A percentile compares a stretch with the other conserved stretches of the same genome.
Conservation (phyloP, 2,888 invertebrate genomes). For the Rotaria socialis region DNA sequence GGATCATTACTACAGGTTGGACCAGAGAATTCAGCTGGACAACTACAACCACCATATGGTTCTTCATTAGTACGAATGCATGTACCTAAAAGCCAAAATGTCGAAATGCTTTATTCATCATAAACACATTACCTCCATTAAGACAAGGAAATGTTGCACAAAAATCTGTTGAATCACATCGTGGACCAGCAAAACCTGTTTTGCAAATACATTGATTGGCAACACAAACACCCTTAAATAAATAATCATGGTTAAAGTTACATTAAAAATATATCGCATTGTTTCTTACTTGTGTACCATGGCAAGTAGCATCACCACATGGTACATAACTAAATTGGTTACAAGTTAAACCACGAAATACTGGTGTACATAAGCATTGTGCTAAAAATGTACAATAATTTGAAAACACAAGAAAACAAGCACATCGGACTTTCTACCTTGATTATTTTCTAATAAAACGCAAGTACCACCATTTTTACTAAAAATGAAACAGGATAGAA, state of each 20-base stretch:
- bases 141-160: neutral
- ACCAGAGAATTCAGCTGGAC: neutral
- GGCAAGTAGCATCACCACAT: slow-evolving; percentile 21
- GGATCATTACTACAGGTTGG: slow-evolving; percentile 35
- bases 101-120: neutral
- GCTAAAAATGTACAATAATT: neutral
- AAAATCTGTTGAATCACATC: slow-evolving; percentile 32
- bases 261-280: too few species aligned
- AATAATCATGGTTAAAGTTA: neutral
- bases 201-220: neutral
- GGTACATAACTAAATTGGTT: slow-evolving; percentile 33
- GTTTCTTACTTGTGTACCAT: slow-evolving; percentile 1
- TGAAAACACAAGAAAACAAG: neutral
- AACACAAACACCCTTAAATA: neutral
- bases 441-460: slow-evolving; percentile 18
- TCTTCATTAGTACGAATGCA: slow-evolving; percentile 24
- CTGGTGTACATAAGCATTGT: slow-evolving; percentile 26
- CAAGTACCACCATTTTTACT: slow-evolving; percentile 36
- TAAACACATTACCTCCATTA: neutral
- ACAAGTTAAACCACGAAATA: slow-evolving; percentile 37
- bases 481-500: neutral
- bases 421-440: neutral
- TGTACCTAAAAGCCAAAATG: neutral
- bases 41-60: slow-evolving; percentile 33
- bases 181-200: slow-evolving; percentile 1